These are phyloP conservation scores for Gisinianus flammeolus DNA, from an alignment of 2,888 invertebrate genomes.

Conservation along the genomic window DNA sequence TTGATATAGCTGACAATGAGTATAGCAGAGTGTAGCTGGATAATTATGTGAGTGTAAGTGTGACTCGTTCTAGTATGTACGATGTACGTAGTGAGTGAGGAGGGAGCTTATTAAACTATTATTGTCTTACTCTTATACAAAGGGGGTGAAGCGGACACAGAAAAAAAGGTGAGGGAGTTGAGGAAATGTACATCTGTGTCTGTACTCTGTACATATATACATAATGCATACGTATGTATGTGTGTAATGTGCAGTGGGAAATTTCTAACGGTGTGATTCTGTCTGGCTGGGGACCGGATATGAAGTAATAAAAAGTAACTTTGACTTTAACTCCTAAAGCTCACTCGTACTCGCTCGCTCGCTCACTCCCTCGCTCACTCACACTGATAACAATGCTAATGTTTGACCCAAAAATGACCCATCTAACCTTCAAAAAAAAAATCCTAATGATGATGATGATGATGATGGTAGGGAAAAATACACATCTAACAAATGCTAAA, in stretches of 20 bases:
- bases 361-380: background rate
- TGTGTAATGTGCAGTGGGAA: conserved; percentile 29
- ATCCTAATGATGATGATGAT: conserved; percentile 39
- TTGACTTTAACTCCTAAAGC: conserved; percentile 13
- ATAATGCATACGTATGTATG: background rate
- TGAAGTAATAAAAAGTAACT: conserved; percentile 45
- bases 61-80: too few relatives aligned
- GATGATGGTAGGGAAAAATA: conserved; percentile 34
- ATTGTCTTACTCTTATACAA: conserved; percentile 38
- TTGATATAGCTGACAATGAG: too few relatives aligned
- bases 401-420: conserved; percentile 43
- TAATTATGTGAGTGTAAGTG: background rate
- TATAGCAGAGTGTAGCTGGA: too few relatives aligned
- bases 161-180: conserved; percentile 14
- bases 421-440: conserved; percentile 39
- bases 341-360: background rate
- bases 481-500: conserved; percentile 23
- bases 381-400: conserved; percentile 43
- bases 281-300: conserved; percentile 40
- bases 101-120: conserved; percentile 26
- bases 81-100: too few relatives aligned
- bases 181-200: background rate
- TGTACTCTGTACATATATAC: too few relatives aligned
- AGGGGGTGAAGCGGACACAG: conserved; percentile 12
- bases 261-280: conserved; percentile 42